These are phyloP conservation scores for Paedocypris micromegethes DNA, from an alignment of 2,797 vertebrate genomes.

Conservation along the genomic window DNA sequence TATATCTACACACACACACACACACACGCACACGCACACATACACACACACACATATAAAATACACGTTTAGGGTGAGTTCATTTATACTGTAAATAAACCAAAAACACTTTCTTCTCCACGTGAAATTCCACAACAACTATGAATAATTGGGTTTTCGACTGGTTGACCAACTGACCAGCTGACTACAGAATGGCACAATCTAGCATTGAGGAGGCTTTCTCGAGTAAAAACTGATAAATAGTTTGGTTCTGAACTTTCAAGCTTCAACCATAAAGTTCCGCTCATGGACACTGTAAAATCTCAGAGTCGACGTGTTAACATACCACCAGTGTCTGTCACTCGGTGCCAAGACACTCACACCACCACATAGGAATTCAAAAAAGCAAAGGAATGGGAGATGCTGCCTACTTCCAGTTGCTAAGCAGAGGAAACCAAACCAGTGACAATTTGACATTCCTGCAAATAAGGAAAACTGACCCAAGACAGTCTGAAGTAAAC, in stretches of 20 bases:
- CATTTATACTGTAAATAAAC: no score
- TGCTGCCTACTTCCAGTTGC: slow-evolving; percentile 55
- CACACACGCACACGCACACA: no score
- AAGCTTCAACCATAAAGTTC: neutral
- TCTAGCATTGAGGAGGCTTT: no score
- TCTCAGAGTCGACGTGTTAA: no score
- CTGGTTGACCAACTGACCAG: no score
- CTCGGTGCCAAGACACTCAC: slow-evolving; percentile 34
- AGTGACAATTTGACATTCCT: slow-evolving; percentile 23
- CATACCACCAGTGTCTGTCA: slow-evolving; percentile 9
- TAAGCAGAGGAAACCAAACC: slow-evolving; percentile 52
- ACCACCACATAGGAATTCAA: slow-evolving; percentile 44
- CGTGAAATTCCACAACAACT: no score
- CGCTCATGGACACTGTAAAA: slow-evolving; percentile 6
- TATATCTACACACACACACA: no score
- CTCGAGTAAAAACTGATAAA: neutral
- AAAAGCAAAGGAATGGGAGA: slow-evolving; percentile 45
- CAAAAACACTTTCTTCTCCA: no score
- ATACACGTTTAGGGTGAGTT: no score
- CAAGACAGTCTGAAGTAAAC: neutral
- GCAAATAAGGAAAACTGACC: slow-evolving; percentile 7
- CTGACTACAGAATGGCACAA: no score
- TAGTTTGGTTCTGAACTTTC: slow-evolving; percentile 5
- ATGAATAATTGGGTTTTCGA: no score
- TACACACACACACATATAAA: no score